Evolutionary conservation across 2,797 vertebrate species (phyloP), one percentile per base, ranked within the genome.

Genomic region (Graptemys geographica): DNA sequence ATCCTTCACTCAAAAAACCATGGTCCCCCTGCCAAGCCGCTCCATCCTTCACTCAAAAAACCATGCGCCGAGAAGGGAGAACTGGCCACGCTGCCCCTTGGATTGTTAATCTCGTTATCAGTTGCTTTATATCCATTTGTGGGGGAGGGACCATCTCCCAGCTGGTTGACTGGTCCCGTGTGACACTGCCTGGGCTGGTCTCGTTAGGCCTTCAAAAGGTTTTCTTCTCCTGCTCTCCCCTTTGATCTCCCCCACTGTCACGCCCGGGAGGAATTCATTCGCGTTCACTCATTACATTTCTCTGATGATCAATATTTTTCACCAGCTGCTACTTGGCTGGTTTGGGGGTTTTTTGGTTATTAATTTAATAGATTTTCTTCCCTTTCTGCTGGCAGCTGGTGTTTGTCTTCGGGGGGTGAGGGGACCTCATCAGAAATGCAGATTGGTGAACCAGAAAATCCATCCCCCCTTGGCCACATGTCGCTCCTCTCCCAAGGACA

Each of bases 221-320:
- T 37, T 31, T 31, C 31, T 9, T 9, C 65, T 69, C 65, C 65
- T 59, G 57, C 8, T 10, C 65, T 25, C 28, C 76, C 52, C 6
- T 11, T 55, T 5, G 65, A 0, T 52, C 90, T 90, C 90, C 1
- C 11, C 88, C 59, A 9, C 59, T 56, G 4, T 65, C 62, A n/a
- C 6, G 16, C 62, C 28, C 16, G 9, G 55, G n/a, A 31, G 69
- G 62, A 44, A 92, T 90, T 95, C 88, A 87, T 92, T 84, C 79
- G 81, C 93, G 3, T 86, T 94, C 95, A 95, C 94, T 97, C 95
- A 97, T 96, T 95, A 88, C 21, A 94, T 96, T 86, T 86, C 49
- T 72, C 33, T 56, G 85, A 16, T 23, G 94, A 94, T 96, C 91
- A 0, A 86, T 96, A 87, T 15, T 81, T 94, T 82, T 90, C 76